Percentiles rank a stretch among this genome's conserved stretches.
These are phyloP conservation scores for Hemistola chrysoprasaria DNA, from an alignment of 2,888 invertebrate species.

Conservation along the genomic window DNA sequence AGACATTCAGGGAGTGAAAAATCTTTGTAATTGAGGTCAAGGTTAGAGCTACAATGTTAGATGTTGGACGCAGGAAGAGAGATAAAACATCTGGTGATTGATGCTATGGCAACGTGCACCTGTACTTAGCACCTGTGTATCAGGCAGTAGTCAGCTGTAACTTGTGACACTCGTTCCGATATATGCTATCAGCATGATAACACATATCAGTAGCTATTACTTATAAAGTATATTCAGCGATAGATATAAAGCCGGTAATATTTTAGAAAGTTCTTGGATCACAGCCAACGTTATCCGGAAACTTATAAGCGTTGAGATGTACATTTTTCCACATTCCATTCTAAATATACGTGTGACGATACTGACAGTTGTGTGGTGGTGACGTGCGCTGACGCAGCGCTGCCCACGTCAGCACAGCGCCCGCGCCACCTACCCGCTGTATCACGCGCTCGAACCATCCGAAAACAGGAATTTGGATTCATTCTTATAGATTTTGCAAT, in stretches of 20 bases:
- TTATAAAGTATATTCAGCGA: not conserved
- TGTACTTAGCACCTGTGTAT: too few species aligned
- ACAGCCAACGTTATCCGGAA: conserved; percentile 64
- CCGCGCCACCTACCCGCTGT: conserved; percentile 39
- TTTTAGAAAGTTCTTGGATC: conserved; percentile 49
- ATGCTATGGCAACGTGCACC: too few species aligned
- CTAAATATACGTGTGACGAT: conserved; percentile 74
- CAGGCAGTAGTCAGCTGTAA: too few species aligned
- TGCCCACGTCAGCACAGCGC: conserved; percentile 60
- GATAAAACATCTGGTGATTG: too few species aligned
- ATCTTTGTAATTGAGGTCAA: too few species aligned
- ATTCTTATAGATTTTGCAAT: too few species aligned
- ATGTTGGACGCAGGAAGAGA: too few species aligned
- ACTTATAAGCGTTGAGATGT: conserved; percentile 54
- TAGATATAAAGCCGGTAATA: conserved; percentile 19
- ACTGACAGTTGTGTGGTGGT: conserved; percentile 52
- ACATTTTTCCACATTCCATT: conserved; percentile 65
- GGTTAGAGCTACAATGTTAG: too few species aligned
- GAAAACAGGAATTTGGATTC: too few species aligned
- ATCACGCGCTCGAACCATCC: conserved; percentile 51
- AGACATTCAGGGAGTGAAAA: too few species aligned
- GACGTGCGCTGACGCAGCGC: conserved; percentile 65
- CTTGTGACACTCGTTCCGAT: too few species aligned
- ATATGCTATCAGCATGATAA: conserved; percentile 11
- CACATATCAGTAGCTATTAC: not conserved